These are phyloP conservation scores for Paralinhomoeus sp. DNA, from an alignment of 2,888 invertebrate species.

Conservation along the genomic window DNA sequence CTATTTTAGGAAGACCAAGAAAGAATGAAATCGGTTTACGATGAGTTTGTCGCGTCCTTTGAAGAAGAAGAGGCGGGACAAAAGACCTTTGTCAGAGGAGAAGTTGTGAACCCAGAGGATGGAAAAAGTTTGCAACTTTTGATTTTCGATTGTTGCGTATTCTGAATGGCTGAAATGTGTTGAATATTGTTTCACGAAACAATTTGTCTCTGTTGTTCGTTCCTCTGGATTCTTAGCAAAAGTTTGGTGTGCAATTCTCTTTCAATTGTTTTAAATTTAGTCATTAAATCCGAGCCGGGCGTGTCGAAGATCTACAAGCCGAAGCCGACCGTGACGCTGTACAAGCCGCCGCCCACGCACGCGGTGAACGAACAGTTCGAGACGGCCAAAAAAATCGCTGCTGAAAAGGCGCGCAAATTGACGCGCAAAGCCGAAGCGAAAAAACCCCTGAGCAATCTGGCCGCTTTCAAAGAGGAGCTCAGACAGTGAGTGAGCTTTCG, in stretches of 20 bases:
- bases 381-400: conserved; percentile 16
- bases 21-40: conserved; percentile 45
- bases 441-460: conserved; percentile 86
- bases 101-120: conserved; percentile 42
- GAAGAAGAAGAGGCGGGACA: conserved; percentile 41
- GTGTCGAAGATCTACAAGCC: conserved; percentile 2
- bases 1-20: conserved; percentile 8
- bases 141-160: too few relatives aligned
- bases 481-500: conserved; percentile 68
- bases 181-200: too few relatives aligned
- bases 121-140: not conserved
- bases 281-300: not conserved
- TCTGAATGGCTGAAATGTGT: not conserved
- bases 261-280: too few relatives aligned
- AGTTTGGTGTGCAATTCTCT: too few relatives aligned
- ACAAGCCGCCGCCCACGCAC: conserved; percentile 8
- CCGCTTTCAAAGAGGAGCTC: conserved; percentile 90
- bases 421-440: conserved; percentile 29
- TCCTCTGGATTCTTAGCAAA: too few relatives aligned
- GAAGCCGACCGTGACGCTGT: conserved; percentile 3
- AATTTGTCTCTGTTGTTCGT: too few relatives aligned
- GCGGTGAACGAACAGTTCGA: not conserved
- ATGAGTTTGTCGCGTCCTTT: conserved; percentile 90
- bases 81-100: conserved; percentile 93
- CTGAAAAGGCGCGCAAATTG: conserved; percentile 15